Percentiles rank a stretch among this genome's conserved stretches.
phyloP scores from a whole-genome alignment of 2,888 invertebrate species.

The Campaea margaritaria region DNA sequence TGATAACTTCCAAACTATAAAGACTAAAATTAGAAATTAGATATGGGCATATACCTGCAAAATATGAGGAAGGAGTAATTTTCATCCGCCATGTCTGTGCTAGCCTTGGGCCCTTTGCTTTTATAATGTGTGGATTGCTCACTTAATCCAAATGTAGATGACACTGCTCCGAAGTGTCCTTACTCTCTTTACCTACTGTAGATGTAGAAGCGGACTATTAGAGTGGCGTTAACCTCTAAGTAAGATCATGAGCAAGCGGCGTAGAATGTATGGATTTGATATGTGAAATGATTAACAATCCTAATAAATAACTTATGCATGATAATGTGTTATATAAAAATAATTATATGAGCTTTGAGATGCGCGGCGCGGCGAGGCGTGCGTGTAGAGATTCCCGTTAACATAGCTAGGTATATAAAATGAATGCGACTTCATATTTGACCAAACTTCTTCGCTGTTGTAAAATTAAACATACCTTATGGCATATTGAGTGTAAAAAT shows the following conservation, averaged over 20 bases:
- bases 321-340: conserved; percentile 44
- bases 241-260: conserved; percentile 29
- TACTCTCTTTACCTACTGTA: background rate
- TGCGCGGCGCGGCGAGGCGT: conserved; percentile 36
- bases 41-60: too few species aligned
- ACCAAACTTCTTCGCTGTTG: conserved; percentile 43
- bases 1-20: too few species aligned
- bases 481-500: conserved; percentile 8
- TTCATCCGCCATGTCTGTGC: too few species aligned
- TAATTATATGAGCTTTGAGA: conserved; percentile 40
- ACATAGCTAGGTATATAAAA: conserved; percentile 23
- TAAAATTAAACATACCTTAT: conserved; percentile 1
- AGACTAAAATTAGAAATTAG: too few species aligned
- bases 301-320: conserved; percentile 52
- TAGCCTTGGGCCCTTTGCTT: too few species aligned
- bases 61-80: too few species aligned
- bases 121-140: too few species aligned
- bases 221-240: background rate
- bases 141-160: too few species aligned
- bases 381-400: conserved; percentile 31
- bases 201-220: background rate
- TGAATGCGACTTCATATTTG: conserved; percentile 39
- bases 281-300: conserved; percentile 54
- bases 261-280: conserved; percentile 52
- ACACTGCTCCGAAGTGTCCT: background rate